Evolutionary conservation across 2,113 vertebrate genomes (phyloP).

Genomic region (Halcyon malimbica): DNA sequence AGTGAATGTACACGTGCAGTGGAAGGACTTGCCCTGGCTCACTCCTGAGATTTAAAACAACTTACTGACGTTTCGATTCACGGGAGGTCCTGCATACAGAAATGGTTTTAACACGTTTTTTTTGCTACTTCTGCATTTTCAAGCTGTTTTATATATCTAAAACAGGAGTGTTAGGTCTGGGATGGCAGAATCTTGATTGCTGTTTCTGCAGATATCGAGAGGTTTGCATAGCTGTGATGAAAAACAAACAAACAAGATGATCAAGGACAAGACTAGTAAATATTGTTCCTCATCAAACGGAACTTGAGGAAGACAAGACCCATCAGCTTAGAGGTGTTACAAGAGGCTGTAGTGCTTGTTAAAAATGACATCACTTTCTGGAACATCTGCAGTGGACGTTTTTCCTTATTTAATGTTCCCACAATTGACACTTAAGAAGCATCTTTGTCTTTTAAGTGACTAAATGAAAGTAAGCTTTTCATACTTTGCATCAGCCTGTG

Average conservation of each 20-base stretch:
- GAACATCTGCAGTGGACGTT: not conserved
- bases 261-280: not conserved
- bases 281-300: not conserved
- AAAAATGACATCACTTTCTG: not conserved
- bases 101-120: not conserved
- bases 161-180: not conserved
- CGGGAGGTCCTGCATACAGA: not conserved
- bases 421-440: not conserved
- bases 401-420: not conserved
- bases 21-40: not conserved
- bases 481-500: not conserved
- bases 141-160: not conserved
- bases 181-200: not conserved
- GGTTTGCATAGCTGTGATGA: not conserved
- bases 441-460: not conserved
- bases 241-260: not conserved
- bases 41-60: not conserved
- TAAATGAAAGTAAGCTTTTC: not conserved
- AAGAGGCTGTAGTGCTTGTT: not conserved
- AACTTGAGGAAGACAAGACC: not conserved
- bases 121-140: not conserved
- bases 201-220: not conserved
- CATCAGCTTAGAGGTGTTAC: not conserved
- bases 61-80: not conserved
- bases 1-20: not conserved